phyloP scores from a whole-genome alignment of 1,140 invertebrate species.

The Hesperophylax magnus region DNA sequence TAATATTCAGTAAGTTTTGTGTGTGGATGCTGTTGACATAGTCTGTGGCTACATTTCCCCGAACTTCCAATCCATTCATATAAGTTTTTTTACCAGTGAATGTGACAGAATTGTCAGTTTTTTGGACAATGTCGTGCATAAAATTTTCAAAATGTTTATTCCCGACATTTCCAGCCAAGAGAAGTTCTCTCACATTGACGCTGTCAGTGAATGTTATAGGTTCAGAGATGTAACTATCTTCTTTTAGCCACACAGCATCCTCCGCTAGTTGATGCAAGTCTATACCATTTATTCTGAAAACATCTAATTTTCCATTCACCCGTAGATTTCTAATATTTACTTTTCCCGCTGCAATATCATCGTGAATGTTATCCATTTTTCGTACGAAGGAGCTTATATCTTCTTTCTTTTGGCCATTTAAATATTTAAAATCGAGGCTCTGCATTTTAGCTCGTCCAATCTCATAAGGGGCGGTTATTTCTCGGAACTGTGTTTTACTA shows the following conservation, averaged over 20 bases:
- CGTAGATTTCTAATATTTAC: conserved; percentile 46
- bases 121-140: conserved; percentile 43
- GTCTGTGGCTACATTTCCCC: conserved; percentile 36
- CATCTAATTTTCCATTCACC: conserved; percentile 46
- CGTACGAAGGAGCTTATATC: conserved; percentile 39
- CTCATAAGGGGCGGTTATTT: conserved; percentile 46
- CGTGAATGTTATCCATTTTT: conserved; percentile 41
- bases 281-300: conserved; percentile 40
- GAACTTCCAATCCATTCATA: conserved; percentile 38
- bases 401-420: conserved; percentile 42
- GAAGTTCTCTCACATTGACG: conserved; percentile 36
- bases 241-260: conserved; percentile 52
- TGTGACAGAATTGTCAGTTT: conserved; percentile 35
- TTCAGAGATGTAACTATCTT: conserved; percentile 44
- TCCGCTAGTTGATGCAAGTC: conserved; percentile 46
- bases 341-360: conserved; percentile 39
- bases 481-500: conserved; percentile 45
- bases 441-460: conserved; percentile 38
- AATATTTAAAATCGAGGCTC: conserved; percentile 36
- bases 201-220: conserved; percentile 44
- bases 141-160: conserved; percentile 49
- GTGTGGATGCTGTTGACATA: conserved; percentile 42
- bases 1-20: conserved; percentile 39
- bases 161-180: conserved; percentile 37
- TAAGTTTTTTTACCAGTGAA: conserved; percentile 50